A percentile compares a stretch with the other conserved stretches of the same genome.
Evolutionary conservation across 2,888 invertebrate species (phyloP).

Genomic region (Tanytarsus gracilentus): DNA sequence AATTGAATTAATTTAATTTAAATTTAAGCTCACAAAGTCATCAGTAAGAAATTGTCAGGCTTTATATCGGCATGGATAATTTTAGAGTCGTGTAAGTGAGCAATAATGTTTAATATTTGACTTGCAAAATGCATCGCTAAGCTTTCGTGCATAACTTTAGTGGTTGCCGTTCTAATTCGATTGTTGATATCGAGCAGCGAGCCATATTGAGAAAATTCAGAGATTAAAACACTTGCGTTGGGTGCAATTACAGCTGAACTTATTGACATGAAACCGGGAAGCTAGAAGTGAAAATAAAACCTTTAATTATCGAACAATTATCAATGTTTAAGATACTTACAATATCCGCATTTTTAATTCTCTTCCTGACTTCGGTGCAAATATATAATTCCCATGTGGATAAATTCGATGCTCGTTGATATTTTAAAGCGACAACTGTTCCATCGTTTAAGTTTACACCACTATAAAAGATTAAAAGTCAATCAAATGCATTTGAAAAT

Average conservation of each 20-base stretch:
- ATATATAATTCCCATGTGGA: constrained; percentile 88
- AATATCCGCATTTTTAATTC: constrained; percentile 53
- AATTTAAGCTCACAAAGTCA: constrained; percentile 60
- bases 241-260: constrained; percentile 67
- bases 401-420: constrained; percentile 72
- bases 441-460: constrained; percentile 39
- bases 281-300: constrained; percentile 43
- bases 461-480: constrained; percentile 34
- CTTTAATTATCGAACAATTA: neutral
- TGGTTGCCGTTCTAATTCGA: constrained; percentile 61
- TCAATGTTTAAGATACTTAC: constrained; percentile 37
- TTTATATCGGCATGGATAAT: constrained; percentile 95
- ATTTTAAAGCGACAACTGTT: constrained; percentile 63
- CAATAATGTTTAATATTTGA: constrained; percentile 76
- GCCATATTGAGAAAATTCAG: constrained; percentile 74
- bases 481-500: neutral
- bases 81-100: constrained; percentile 73
- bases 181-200: constrained; percentile 76
- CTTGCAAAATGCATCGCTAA: constrained; percentile 72
- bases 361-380: constrained; percentile 66
- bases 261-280: constrained; percentile 71
- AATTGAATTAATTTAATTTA: constrained; percentile 16
- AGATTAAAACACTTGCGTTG: constrained; percentile 75
- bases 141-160: constrained; percentile 63
- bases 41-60: constrained; percentile 87